Evolutionary conservation across 1,140 invertebrate genomes (phyloP), one percentile per base, ranked within the genome.

Genomic region (Lysiphlebus fabarum): DNA sequence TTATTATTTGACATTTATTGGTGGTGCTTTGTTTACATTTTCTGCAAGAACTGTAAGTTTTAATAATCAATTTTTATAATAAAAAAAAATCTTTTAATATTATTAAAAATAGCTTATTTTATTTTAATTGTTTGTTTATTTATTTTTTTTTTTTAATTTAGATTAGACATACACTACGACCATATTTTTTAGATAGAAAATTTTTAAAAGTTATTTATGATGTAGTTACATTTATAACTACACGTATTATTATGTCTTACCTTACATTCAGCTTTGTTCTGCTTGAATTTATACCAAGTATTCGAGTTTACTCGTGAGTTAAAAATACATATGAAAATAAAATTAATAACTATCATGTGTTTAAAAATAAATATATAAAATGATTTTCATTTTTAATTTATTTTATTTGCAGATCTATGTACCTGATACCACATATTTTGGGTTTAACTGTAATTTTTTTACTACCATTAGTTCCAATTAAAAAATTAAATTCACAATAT

Each of bases 1-100:
- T 10, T 99, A 99, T 81, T 99, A 98, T 76, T 72, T 98, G 41
- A 96, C 94, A 1, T 99, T 99, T 78, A 83, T 91, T 34, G 89
- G 86, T 34, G 94, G 90, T 10, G 92, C 92, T 0, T 67, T 98
- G 2, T 90, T 95, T 69, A 96, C 95, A 4, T 80, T 90, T 53
- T 89, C 90, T 14, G 87, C 91, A 34, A 85, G 95, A 82, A 81
- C 81, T 59, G 91, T 93, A 81, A 82, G 80, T 73, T 53, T 51
- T 59, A 14, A 49, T 14, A 7, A 4, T 42, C n/a, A 6, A 9
- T 9, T 40, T 9, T 6, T 6, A 40, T 40, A 26, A 45, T 42
- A 12, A 38, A 36, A 40, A 38, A 41, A 38, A 33, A 43, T 17
- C 49, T 50, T 37, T 2, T 11, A 45, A 40, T 50, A 34, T 40